A percentile compares a stretch with the other conserved stretches of the same genome.
phyloP scores from a whole-genome alignment of 2,113 vertebrate species.

The Nannospalax galili region DNA sequence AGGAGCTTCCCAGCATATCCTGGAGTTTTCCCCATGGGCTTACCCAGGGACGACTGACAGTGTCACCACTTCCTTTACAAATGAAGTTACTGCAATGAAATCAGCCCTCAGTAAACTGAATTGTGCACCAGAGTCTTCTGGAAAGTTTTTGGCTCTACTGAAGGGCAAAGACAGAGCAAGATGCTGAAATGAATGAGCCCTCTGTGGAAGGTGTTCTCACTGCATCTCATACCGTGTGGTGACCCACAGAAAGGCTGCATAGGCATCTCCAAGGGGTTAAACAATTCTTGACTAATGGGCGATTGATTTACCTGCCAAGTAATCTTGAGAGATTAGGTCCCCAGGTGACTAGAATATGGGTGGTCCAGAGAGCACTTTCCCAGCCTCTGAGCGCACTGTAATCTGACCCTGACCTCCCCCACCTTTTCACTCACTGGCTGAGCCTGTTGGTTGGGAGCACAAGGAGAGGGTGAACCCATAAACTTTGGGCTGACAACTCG shows the following conservation, averaged over 20 bases:
- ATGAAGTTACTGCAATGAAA: background rate
- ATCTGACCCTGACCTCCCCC: background rate
- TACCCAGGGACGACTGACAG: accelerated
- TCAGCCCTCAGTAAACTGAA: background rate
- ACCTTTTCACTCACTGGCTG: too few relatives aligned
- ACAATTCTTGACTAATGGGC: too few relatives aligned
- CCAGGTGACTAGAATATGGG: slow-evolving; percentile 13
- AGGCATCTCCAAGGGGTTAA: background rate
- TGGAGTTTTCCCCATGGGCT: background rate
- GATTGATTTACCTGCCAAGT: slow-evolving; percentile 49
- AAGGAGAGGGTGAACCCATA: background rate
- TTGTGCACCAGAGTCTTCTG: background rate
- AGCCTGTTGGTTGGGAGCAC: too few relatives aligned
- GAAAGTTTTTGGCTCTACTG: background rate
- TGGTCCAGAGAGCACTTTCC: background rate
- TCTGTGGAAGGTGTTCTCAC: too few relatives aligned
- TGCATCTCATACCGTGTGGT: background rate
- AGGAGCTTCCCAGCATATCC: background rate
- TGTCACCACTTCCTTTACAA: background rate
- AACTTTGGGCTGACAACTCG: background rate
- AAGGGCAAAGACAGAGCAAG: background rate
- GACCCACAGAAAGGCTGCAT: background rate
- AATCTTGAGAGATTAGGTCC: slow-evolving; percentile 55
- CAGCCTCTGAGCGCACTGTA: background rate
- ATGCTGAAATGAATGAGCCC: accelerated